Conservation (phyloP, 2,888 invertebrate genomes). For the Endotricha flammealis region DNA sequence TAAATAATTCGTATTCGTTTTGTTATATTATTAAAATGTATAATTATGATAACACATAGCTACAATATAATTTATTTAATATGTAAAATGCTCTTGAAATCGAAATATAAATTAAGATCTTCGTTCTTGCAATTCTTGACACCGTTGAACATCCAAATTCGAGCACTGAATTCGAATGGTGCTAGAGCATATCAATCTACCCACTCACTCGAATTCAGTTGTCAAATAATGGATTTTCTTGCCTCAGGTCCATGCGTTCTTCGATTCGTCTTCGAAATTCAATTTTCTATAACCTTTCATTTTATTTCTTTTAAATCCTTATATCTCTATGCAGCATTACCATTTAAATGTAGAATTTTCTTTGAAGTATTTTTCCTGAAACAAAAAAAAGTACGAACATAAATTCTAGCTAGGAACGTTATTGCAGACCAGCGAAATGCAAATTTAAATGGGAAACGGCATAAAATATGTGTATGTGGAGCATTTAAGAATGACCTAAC, state of each 20-base stretch:
- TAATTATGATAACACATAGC: too few relatives aligned
- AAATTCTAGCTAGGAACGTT: slow-evolving; percentile 7
- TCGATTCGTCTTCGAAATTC: neutral
- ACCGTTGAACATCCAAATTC: slow-evolving; percentile 55
- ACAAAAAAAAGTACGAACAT: too few relatives aligned
- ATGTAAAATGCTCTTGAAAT: too few relatives aligned
- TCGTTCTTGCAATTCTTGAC: neutral
- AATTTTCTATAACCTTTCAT: neutral
- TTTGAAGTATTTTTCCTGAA: too few relatives aligned
- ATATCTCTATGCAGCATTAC: neutral
- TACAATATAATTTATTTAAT: too few relatives aligned
- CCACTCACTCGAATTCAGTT: slow-evolving; percentile 84
- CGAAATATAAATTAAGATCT: too few relatives aligned
- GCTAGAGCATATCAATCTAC: slow-evolving; percentile 81
- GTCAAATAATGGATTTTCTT: slow-evolving; percentile 65
- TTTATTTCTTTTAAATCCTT: neutral
- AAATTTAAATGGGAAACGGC: slow-evolving; percentile 6
- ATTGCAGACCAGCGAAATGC: slow-evolving; percentile 6
- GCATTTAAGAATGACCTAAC: neutral
- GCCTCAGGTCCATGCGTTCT: neutral
- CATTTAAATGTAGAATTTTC: too few relatives aligned
- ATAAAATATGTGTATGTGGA: slow-evolving; percentile 5
- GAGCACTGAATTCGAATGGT: slow-evolving; percentile 84
- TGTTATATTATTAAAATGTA: too few relatives aligned
- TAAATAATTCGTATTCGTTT: too few relatives aligned